Percentiles rank a stretch among this genome's conserved stretches.
These are phyloP conservation scores for Hystrix brachyura DNA, from an alignment of 2,113 vertebrate genomes.

Conservation along the genomic window DNA sequence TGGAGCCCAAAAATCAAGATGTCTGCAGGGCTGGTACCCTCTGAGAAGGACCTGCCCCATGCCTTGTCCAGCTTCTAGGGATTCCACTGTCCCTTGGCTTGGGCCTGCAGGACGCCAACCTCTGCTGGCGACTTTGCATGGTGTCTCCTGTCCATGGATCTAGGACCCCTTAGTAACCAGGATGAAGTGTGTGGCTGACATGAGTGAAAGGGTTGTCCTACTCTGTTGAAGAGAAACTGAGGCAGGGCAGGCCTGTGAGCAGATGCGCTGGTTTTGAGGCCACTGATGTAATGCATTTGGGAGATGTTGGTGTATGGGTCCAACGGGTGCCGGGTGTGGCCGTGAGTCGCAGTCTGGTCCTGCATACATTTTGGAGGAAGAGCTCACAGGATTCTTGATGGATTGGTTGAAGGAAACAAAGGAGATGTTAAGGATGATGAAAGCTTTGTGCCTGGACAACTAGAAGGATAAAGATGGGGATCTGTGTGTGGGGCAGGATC, in stretches of 20 bases:
- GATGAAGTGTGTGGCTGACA: no score
- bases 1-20: not conserved
- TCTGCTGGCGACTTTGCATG: not conserved
- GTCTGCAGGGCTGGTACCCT: not conserved
- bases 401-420: no score
- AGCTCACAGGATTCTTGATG: not conserved
- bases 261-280: not conserved
- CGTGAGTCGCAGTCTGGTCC: no score
- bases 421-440: no score
- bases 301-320: no score
- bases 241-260: not conserved
- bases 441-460: not conserved
- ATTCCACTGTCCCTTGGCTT: not conserved
- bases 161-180: not conserved
- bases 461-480: not conserved
- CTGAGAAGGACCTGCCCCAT: not conserved
- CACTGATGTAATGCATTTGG: no score
- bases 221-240: not conserved
- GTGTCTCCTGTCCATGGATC: no score
- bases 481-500: not conserved
- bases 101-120: not conserved
- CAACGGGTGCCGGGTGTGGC: accelerated
- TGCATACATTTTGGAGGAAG: not conserved
- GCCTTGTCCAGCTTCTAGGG: not conserved
- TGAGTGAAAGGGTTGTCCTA: not conserved